Conservation (phyloP, 2,113 vertebrate species). For the Paramormyrops kingsleyae region DNA sequence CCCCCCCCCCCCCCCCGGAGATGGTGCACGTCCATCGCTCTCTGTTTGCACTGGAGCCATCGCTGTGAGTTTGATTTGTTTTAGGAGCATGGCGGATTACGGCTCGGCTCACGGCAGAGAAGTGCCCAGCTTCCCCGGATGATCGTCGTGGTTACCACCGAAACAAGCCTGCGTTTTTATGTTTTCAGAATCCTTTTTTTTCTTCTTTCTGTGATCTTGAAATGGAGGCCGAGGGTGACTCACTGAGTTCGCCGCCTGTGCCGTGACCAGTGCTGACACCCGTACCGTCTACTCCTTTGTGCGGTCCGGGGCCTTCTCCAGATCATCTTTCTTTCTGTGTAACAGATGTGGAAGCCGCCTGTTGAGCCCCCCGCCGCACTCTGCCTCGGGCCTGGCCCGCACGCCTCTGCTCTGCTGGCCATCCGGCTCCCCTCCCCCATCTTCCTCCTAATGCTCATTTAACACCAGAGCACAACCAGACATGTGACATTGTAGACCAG, state of each 20-base stretch:
- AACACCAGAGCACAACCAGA: not conserved
- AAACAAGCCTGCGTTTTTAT: not conserved
- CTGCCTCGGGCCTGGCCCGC: not conserved
- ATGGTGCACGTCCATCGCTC: slow-evolving; percentile 8
- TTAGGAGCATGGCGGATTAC: slow-evolving; percentile 32
- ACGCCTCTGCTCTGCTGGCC: not conserved
- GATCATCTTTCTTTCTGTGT: slow-evolving; percentile 12
- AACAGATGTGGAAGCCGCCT: slow-evolving; percentile 1
- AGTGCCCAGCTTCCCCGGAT: slow-evolving; percentile 7
- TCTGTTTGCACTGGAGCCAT: slow-evolving; percentile 45
- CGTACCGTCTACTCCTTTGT: not conserved
- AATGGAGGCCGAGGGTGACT: not conserved
- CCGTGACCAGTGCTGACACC: not conserved
- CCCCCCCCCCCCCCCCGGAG: not conserved
- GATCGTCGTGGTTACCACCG: not conserved
- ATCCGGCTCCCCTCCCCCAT: not conserved
- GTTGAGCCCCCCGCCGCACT: not conserved
- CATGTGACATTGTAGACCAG: not conserved
- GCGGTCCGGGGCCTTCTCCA: not conserved
- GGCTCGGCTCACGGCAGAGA: slow-evolving; percentile 39
- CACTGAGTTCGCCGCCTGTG: not conserved
- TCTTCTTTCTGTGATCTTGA: not conserved
- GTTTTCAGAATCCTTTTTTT: not conserved
- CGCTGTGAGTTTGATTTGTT: slow-evolving; percentile 52
- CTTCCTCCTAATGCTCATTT: not conserved